These are phyloP conservation scores for Noctua comes DNA, from an alignment of 2,888 invertebrate species.

Conservation along the genomic window DNA sequence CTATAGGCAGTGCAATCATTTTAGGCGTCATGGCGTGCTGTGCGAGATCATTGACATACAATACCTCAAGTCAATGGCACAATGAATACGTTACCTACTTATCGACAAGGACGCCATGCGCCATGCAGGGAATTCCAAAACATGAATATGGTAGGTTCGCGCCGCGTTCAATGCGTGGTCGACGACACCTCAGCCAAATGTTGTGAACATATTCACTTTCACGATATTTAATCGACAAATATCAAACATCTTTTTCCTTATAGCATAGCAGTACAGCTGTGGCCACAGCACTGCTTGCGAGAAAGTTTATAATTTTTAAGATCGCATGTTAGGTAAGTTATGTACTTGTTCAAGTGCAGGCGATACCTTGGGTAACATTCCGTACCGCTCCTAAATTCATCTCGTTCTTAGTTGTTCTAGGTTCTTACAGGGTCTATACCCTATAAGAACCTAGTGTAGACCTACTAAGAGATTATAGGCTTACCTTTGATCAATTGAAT, in stretches of 20 bases:
- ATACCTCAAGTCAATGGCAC: constrained; percentile 68
- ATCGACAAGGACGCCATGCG: constrained; percentile 64
- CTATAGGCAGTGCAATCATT: constrained; percentile 18
- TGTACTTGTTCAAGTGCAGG: not conserved
- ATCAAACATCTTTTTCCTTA: constrained; percentile 44
- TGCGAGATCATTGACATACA: constrained; percentile 69
- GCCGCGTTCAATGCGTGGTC: constrained; percentile 11
- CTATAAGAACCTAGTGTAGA: not conserved
- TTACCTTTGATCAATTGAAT: not conserved
- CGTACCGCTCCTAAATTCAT: not conserved
- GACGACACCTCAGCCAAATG: constrained; percentile 22
- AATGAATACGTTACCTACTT: constrained; percentile 71
- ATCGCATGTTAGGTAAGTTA: not conserved
- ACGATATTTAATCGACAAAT: constrained; percentile 41
- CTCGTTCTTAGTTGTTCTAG: too few species aligned
- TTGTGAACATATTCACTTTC: constrained; percentile 50
- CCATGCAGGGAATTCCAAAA: constrained; percentile 63
- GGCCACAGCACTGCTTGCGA: not conserved
- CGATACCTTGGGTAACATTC: not conserved
- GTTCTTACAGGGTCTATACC: too few species aligned
- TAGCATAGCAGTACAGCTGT: not conserved
- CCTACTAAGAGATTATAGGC: not conserved
- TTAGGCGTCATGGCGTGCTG: constrained; percentile 25
- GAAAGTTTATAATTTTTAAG: constrained; percentile 18
- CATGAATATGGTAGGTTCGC: constrained; percentile 31